Base-by-base conservation (phyloP, 2,113 vertebrate genomes). In the Diphyllodes magnificus region DNA sequence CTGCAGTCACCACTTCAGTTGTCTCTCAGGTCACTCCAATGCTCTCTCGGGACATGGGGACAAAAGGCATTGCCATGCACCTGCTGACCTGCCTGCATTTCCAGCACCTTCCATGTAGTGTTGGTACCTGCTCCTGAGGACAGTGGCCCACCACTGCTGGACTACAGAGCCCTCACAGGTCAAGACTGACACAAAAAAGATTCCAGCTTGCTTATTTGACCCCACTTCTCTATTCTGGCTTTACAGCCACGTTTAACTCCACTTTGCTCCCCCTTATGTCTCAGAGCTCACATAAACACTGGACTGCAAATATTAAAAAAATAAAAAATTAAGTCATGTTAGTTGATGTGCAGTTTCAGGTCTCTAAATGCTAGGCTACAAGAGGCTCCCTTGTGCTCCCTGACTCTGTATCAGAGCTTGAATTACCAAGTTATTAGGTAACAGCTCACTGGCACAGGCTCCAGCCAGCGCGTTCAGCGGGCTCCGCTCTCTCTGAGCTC, bases 381-480 rank as follows among this genome's bases (percentile, higher is more conserved):
- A 39, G 44, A 57, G 40, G 72, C 56, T 78, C 23, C 56, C 50
- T 31, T 70, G 61, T 73, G 65, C 42, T 80, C 80, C 53, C 50
- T 59, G 72, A 51, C 63, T 70, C n/a, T 57, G 10, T 24, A 28
- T 27, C 44, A 4, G 17, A 78, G 75, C 56, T 51, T 64, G 33
- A 88, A 54, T 86, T 60, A 37, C 66, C 47, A 69, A 44, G 60
- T 76, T 40, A 80, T 50, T 49, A 35, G 57, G 71, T 60, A 68
- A 56, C 51, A 81, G 84, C 47, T 87, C 80, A 35, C 14, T 66
- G 89, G 89, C 87, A 85, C 63, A 22, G 35, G 50, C 86, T 65
- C 35, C 73, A 49, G 54, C 57, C n/a, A 3, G 3, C 0, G 6
- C 2, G 0, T 56, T 91, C 33, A 2, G 71, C 6, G 3, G 65